Base-by-base conservation (phyloP, 2,888 invertebrate species). In the Eupithecia tripunctaria region DNA sequence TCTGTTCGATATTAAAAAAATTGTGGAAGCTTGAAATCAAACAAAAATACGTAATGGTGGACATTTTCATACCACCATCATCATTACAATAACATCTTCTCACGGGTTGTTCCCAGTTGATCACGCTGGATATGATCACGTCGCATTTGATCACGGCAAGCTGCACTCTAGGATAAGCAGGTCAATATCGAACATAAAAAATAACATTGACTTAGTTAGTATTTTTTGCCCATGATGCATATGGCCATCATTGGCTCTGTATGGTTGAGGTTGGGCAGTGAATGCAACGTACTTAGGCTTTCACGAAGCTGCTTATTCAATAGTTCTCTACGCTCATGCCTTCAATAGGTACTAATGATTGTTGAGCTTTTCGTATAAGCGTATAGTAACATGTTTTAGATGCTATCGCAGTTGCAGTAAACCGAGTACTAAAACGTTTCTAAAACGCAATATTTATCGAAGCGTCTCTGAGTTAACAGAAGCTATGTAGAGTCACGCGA, bases 401-500 rank as follows among this genome's bases (percentile, higher is more conserved):
- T 74, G 71, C 67, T 69, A 74, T 71, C 47, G 63, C 67, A 70
- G 68, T 72, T 75, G 64, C 72, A 72, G 36, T 69, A 70, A 72
- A 67, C 60, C 18, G n/a, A 36, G 38, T 43, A 70, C 67, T 56
- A 14, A 62, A 67, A 62, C 63, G 60, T 82, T 79, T 69, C 73
- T 79, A n/a, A 72, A 84, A 84, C 85, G 82, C 82, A 86, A 86
- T 86, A 85, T 88, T 87, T 87, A 85, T 82, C 82, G 84, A 84
- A 86, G 84, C 81, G 82, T 81, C 72, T 80, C 76, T 76, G 76
- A 80, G 78, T 76, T 79, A 81, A 79, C 72, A 75, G 82, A 79
- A 83, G 80, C 87, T 87, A 86, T 89, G 89, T 89, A 86, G 79
- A 90, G 92, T 92, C 93, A 93, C 93, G 93, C 92, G 86, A 92